Base-by-base conservation (phyloP, 2,113 vertebrate species). In the Ochotona curzoniae region DNA sequence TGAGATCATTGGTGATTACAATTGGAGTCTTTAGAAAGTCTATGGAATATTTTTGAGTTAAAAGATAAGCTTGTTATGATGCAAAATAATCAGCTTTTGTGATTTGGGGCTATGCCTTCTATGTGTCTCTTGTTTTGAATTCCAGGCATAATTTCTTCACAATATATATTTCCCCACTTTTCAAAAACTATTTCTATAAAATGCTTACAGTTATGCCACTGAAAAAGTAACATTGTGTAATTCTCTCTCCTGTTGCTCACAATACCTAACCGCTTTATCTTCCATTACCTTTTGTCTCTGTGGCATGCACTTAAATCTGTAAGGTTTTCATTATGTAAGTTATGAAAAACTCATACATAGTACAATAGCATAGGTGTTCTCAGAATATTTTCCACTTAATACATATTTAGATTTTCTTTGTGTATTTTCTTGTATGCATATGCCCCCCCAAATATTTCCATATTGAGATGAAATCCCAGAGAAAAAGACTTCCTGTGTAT, bases 251-350 rank as follows among this genome's bases (percentile, higher is more conserved):
- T 61, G 38, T 47, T 86, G 51, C 47, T 67, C 47, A 20, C 20
- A 93, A 38, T 81, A 75, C 54, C 74, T 88, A 66, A 17, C 0
- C 61, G 5, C 15, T 81, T 38, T 51, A 6, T 30, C 20, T 74
- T 84, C 2, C 26, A 44, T 21, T 83, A 38, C 7, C 81, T 64
- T 95, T 88, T 49, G 70, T 75, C 23, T 89, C 38, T 86, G 70
- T 86, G 71, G 73, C 85, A 44, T 88, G 51, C 7, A 38, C 17
- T 90, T 51, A 67, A 49, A 79, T 74, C 57, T 74, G 11, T 83
- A 81, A 66, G 81, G 38, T 71, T 90, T 74, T 78, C 35, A 49
- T 93, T 83, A 74, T n/a, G 10, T 86, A 66, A n/a, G 69, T 67
- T 63, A 67, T 61, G 57, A 93, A 57, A 74, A 79, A 91, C 1